These are phyloP conservation scores for Parnassius glacialis DNA, from an alignment of 2,888 invertebrate genomes.

Conservation along the genomic window DNA sequence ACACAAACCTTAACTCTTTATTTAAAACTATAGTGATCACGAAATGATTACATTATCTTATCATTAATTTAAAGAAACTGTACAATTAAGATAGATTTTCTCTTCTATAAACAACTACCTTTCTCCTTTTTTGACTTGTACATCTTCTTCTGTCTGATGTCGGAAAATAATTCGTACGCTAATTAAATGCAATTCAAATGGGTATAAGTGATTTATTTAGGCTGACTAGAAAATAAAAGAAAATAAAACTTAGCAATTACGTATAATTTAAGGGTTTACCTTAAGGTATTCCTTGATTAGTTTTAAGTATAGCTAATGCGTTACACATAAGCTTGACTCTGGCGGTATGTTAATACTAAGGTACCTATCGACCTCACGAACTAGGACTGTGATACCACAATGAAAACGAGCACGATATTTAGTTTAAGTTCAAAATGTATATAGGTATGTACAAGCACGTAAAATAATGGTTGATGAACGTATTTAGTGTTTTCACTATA, in stretches of 20 bases:
- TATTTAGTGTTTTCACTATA: constrained; percentile 30
- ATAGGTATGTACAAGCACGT: constrained; percentile 66
- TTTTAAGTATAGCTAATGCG: constrained; percentile 15
- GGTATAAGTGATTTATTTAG: constrained; percentile 6
- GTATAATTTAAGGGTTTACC: constrained; percentile 12
- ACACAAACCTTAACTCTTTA: constrained; percentile 5
- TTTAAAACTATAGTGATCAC: too few relatives aligned
- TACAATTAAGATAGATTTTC: neutral
- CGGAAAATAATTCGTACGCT: too few relatives aligned
- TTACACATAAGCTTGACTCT: constrained; percentile 21
- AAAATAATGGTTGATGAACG: constrained; percentile 40
- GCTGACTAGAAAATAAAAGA: constrained; percentile 2
- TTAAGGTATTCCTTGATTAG: constrained; percentile 14
- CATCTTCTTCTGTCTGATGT: too few relatives aligned
- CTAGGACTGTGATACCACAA: constrained; percentile 72
- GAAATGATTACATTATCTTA: too few relatives aligned
- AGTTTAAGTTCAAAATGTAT: constrained; percentile 51
- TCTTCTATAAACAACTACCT: neutral
- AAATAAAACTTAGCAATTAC: neutral
- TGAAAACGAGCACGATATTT: constrained; percentile 55
- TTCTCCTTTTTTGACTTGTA: neutral
- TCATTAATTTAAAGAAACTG: neutral
- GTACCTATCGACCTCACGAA: constrained; percentile 31
- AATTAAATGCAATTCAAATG: constrained; percentile 6
- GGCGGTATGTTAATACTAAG: constrained; percentile 12